Percentiles rank a stretch among this genome's conserved stretches.
These are phyloP conservation scores for Drosophila stalkeri DNA, from an alignment of 2,888 invertebrate genomes.

Conservation along the genomic window DNA sequence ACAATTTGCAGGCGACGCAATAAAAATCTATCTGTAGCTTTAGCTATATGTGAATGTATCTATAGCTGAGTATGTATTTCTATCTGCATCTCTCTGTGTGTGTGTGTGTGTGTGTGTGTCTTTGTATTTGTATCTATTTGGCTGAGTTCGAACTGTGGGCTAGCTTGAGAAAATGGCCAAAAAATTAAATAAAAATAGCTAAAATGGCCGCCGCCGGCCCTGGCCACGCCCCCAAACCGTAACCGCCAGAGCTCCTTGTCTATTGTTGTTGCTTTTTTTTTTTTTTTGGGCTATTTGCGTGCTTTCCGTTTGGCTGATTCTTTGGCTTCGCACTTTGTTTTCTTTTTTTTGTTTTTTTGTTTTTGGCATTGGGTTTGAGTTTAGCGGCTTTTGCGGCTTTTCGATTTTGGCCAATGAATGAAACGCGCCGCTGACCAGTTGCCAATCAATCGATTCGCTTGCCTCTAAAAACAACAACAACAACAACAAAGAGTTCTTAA, in stretches of 20 bases:
- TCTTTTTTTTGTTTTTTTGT: not conserved
- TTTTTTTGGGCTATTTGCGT: slow-evolving; percentile 36
- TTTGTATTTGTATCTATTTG: slow-evolving; percentile 7
- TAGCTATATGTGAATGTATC: not conserved
- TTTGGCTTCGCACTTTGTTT: slow-evolving; percentile 55
- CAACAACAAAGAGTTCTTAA: slow-evolving; percentile 29
- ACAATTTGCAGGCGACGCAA: slow-evolving; percentile 67
- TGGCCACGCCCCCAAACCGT: not conserved
- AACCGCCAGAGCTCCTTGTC: not conserved
- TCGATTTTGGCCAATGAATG: slow-evolving; percentile 47
- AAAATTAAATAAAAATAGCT: slow-evolving; percentile 66
- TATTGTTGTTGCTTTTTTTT: slow-evolving; percentile 5
- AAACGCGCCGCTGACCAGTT: slow-evolving; percentile 40
- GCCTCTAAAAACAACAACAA: not conserved
- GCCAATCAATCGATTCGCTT: slow-evolving; percentile 60
- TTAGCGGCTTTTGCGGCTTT: slow-evolving; percentile 29
- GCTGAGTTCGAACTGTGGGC: not conserved
- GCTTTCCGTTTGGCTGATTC: slow-evolving; percentile 65
- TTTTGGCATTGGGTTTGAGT: slow-evolving; percentile 26
- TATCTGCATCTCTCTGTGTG: slow-evolving; percentile 10
- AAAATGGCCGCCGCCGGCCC: slow-evolving; percentile 52
- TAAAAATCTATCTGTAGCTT: slow-evolving; percentile 54
- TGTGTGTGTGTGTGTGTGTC: slow-evolving; percentile 4
- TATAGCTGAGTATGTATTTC: slow-evolving; percentile 17
- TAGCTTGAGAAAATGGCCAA: slow-evolving; percentile 41